Conservation (phyloP, 2,797 vertebrate species). For the Bucorvus abyssinicus region DNA sequence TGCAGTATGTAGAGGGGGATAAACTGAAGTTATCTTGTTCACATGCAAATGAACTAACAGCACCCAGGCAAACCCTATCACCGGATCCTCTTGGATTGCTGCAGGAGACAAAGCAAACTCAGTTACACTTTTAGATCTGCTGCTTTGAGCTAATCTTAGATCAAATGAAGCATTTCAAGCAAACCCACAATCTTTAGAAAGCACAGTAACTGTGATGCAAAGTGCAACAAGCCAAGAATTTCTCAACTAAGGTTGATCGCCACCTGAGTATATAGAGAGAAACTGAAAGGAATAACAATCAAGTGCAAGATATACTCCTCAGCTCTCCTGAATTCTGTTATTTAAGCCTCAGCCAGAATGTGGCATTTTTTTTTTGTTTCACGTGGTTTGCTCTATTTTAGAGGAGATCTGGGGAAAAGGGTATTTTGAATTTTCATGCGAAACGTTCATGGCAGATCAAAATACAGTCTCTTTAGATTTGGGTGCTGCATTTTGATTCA, state of each 20-base stretch:
- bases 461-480: neutral
- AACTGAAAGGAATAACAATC: neutral
- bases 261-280: neutral
- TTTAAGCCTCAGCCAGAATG: neutral
- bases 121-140: neutral
- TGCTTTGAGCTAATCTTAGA: neutral
- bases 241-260: neutral
- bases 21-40: neutral
- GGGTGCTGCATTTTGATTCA: neutral
- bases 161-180: neutral
- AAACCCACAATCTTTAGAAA: neutral
- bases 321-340: neutral
- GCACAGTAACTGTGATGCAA: neutral
- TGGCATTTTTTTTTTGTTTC: accelerated
- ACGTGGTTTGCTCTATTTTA: neutral
- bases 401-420: neutral
- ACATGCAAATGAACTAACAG: neutral
- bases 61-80: neutral
- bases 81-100: neutral
- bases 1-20: neutral
- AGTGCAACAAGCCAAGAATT: neutral
- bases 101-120: neutral
- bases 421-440: neutral
- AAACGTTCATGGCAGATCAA: neutral
- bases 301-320: neutral